Evolutionary conservation across 2,888 invertebrate species (phyloP), one percentile per base, ranked within the genome.

Genomic region (Tipula helvola): DNA sequence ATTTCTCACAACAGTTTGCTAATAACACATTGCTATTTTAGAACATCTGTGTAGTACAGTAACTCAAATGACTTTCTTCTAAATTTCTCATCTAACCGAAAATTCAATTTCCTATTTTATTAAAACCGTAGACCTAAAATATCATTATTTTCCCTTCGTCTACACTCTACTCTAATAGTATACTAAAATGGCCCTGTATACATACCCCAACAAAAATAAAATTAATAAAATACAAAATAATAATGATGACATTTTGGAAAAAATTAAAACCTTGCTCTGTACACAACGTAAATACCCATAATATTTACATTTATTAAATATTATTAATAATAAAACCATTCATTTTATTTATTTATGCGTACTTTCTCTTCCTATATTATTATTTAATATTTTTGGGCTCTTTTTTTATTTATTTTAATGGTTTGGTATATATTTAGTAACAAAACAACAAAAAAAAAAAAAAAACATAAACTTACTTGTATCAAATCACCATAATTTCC

Each of bases 401-500:
- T 1, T 28, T 28, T 57, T 57, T 57, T 7, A 39, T 39, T 39
- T 39, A 5, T 44, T 57, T 57, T 57, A 57, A 57, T 16, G 52
- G 52, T 57, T 44, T 57, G 18, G n/a, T 57, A 5, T 16, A 57
- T 57, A 57, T 10, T 7, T 44, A 44, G 44, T 47, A 47, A 47
- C 12, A 47, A 47, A 3, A 47, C 13, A 47, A n/a, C n/a, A n/a
- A n/a, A n/a, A n/a, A n/a, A n/a, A n/a, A n/a, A n/a, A n/a, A n/a
- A n/a, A n/a, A 28, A 52, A 52, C 28, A 71, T 71, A 18, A 42
- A 88, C 89, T 90, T 91, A 96, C 96, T 94, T 96, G 96, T 89
- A 96, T 94, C 89, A 96, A 93, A 90, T 96, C 96, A n/a, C 96
- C 96, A 89, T 95, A 94, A 89, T 94, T 93, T 44, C 94, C 95